phyloP scores from a whole-genome alignment of 2,888 invertebrate species.

The Rhaphigaster nebulosa region DNA sequence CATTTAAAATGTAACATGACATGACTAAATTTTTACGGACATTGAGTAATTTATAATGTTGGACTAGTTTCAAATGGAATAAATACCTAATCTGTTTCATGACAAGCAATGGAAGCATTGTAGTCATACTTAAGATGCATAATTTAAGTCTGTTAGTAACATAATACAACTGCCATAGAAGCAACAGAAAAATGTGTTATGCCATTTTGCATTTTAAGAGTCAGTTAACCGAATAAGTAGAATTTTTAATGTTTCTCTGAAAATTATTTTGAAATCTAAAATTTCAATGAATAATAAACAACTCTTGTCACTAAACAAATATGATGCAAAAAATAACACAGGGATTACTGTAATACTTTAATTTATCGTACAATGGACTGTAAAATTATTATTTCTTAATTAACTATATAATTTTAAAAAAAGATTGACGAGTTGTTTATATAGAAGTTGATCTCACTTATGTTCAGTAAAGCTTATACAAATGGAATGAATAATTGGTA shows the following conservation, averaged over 20 bases:
- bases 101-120: neutral
- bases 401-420: neutral
- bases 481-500: constrained; percentile 34
- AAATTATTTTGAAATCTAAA: neutral
- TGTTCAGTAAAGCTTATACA: constrained; percentile 6
- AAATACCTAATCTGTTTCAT: neutral
- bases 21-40: neutral
- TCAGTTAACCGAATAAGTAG: neutral
- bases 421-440: neutral
- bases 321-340: neutral
- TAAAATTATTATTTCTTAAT: constrained; percentile 9
- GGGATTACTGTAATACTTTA: constrained; percentile 43
- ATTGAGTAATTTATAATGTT: neutral
- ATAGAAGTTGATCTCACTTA: constrained; percentile 5
- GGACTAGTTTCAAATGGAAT: neutral
- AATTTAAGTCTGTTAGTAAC: neutral
- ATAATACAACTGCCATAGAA: neutral
- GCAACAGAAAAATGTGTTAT: neutral
- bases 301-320: neutral
- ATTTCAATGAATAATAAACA: neutral
- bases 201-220: neutral
- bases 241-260: neutral
- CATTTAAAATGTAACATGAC: no score
- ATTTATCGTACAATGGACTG: neutral
- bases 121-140: neutral